These are phyloP conservation scores for Procambarus clarkii DNA, from an alignment of 1,140 invertebrate species.

Conservation along the genomic window DNA sequence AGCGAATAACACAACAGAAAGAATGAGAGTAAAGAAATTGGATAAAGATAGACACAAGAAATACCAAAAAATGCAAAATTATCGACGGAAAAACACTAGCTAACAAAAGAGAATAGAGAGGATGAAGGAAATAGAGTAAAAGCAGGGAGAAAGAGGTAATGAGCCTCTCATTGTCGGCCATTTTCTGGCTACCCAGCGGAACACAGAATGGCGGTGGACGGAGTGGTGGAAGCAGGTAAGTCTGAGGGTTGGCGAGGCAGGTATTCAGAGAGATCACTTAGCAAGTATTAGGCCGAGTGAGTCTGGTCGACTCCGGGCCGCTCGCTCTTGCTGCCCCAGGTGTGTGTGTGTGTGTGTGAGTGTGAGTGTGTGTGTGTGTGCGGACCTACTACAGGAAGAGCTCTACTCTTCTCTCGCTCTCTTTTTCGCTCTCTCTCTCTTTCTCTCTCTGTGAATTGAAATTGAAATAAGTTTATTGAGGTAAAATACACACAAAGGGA, in stretches of 20 bases:
- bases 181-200: background rate
- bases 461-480: too few species aligned
- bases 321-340: background rate
- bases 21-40: background rate
- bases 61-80: too few species aligned
- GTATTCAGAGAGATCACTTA: slow-evolving; percentile 11
- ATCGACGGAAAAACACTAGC: too few species aligned
- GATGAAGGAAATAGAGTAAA: background rate
- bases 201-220: background rate
- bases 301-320: background rate
- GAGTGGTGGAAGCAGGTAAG: background rate
- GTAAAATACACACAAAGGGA: too few species aligned
- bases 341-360: slow-evolving; percentile 5
- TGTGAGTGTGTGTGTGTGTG: background rate
- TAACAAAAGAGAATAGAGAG: too few species aligned
- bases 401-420: too few species aligned
- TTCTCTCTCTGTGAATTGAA: too few species aligned
- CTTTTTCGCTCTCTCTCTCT: too few species aligned
- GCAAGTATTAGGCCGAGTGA: background rate
- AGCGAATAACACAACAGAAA: too few species aligned
- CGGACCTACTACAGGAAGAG: background rate
- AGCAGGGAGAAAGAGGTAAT: background rate
- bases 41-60: too few species aligned
- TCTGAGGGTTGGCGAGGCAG: background rate
- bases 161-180: background rate